Evolutionary conservation across 2,113 vertebrate genomes (phyloP).

Genomic region (Leuciscus idus): DNA sequence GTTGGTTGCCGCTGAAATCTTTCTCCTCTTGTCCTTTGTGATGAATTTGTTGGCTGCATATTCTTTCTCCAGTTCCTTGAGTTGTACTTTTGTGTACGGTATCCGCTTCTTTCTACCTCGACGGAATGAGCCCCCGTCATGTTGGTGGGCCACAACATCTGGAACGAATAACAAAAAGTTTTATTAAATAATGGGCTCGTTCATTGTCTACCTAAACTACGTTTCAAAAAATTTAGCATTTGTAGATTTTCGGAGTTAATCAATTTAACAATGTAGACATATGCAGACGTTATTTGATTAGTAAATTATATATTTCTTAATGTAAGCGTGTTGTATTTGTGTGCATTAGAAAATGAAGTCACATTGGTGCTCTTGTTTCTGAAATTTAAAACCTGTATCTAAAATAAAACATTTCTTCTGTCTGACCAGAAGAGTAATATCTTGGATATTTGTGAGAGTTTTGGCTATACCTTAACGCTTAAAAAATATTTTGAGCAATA

Average conservation of each 20-base stretch:
- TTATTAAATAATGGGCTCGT: conserved; percentile 36
- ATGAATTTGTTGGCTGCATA: conserved; percentile 93
- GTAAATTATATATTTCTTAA: not conserved
- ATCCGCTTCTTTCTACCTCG: conserved; percentile 92
- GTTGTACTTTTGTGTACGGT: conserved; percentile 91
- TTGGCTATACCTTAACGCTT: not conserved
- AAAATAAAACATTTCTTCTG: not conserved
- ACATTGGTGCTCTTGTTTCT: not conserved
- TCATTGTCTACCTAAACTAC: conserved; percentile 21
- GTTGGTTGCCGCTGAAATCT: conserved; percentile 88
- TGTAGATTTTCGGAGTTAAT: not conserved
- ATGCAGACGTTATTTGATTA: not conserved
- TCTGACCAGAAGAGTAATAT: not conserved
- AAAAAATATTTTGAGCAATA: not conserved
- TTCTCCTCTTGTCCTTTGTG: conserved; percentile 95
- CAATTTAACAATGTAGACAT: not conserved
- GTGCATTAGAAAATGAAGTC: not conserved
- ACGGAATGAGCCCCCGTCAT: conserved; percentile 89
- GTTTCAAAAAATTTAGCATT: not conserved
- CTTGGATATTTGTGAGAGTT: not conserved
- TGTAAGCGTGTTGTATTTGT: not conserved
- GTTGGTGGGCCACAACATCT: conserved; percentile 86
- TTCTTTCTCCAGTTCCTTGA: conserved; percentile 93
- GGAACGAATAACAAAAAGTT: conserved; percentile 56
- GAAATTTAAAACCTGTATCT: not conserved